phyloP scores from a whole-genome alignment of 2,113 vertebrate genomes.

The Gulo gulo region DNA sequence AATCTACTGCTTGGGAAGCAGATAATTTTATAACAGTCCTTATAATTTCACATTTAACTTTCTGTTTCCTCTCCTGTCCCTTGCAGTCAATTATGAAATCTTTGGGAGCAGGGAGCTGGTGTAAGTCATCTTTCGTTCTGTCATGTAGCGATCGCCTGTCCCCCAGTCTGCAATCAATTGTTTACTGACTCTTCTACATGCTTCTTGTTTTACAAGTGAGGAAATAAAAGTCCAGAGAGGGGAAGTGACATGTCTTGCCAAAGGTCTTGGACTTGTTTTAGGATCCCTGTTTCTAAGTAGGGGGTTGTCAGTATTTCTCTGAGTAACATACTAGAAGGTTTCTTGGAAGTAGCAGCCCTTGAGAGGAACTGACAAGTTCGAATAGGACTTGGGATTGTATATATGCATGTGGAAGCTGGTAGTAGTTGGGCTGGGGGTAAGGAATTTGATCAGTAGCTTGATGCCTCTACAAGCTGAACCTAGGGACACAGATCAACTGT shows the following conservation, averaged over 20 bases:
- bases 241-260: not conserved
- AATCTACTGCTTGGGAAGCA: not conserved
- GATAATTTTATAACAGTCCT: not conserved
- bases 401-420: not conserved
- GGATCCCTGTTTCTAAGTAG: not conserved
- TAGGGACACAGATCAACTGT: not conserved
- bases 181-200: not conserved
- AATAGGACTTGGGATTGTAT: not conserved
- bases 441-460: not conserved
- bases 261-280: not conserved
- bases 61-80: not conserved
- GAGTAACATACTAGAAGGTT: not conserved
- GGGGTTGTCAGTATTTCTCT: not conserved
- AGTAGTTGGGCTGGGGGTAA: not conserved
- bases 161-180: not conserved
- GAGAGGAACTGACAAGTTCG: not conserved
- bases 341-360: not conserved
- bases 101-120: not conserved
- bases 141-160: not conserved
- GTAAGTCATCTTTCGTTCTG: not conserved
- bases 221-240: constrained; percentile 14
- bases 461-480: not conserved
- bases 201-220: not conserved
- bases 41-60: not conserved
- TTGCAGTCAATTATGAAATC: not conserved